Evolutionary conservation across 2,888 invertebrate genomes (phyloP).

Genomic region (Ecdyonurus torrentis): DNA sequence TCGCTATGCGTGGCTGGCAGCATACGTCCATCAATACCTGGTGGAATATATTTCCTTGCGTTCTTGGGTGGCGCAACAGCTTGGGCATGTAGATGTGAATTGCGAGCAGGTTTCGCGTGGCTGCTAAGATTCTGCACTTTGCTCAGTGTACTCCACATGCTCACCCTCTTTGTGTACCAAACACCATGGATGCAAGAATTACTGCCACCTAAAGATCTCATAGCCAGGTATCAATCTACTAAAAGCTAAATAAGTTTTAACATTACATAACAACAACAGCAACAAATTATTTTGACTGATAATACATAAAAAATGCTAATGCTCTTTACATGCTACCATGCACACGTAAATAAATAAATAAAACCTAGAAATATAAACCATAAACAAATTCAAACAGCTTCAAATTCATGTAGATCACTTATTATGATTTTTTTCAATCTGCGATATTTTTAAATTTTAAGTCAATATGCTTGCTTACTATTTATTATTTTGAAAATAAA

Average conservation of each 20-base stretch:
- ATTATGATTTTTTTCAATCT: no score
- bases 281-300: neutral
- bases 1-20: constrained; percentile 55
- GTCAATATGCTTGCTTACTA: no score
- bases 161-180: constrained; percentile 63
- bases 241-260: no score
- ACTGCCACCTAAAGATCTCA: constrained; percentile 45
- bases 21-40: constrained; percentile 65
- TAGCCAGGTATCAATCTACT: constrained; percentile 52
- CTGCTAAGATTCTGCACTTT: constrained; percentile 50
- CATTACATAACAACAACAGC: neutral
- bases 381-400: no score
- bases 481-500: no score
- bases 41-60: constrained; percentile 70
- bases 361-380: neutral
- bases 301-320: no score
- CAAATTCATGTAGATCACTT: no score
- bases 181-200: constrained; percentile 58
- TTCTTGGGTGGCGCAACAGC: constrained; percentile 74
- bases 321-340: no score
- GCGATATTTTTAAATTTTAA: no score
- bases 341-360: neutral
- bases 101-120: constrained; percentile 61
- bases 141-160: constrained; percentile 59
- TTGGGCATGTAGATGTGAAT: constrained; percentile 65